phyloP scores from a whole-genome alignment of 2,113 vertebrate species.

The Burhinus bistriatus region DNA sequence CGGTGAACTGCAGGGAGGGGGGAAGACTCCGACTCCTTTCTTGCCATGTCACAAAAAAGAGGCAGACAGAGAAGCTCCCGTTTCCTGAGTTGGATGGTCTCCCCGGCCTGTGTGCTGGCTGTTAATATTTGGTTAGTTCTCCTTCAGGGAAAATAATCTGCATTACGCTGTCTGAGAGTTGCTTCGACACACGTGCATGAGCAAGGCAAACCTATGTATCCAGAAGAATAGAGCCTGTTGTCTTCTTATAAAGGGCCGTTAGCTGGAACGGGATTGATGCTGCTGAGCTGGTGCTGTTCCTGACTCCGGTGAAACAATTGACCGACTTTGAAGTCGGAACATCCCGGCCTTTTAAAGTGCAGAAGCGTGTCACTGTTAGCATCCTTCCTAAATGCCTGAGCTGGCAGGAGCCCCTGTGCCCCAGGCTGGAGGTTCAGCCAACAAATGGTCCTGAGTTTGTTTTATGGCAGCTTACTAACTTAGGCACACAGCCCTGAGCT shows the following conservation, averaged over 20 bases:
- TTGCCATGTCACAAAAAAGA: not conserved
- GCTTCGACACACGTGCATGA: not conserved
- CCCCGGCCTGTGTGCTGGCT: not conserved
- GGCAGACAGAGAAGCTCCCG: not conserved
- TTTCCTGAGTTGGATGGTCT: not conserved
- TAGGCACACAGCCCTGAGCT: not conserved
- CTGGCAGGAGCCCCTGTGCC: not conserved
- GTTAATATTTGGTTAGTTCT: not conserved
- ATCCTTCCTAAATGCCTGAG: not conserved
- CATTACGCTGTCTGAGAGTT: not conserved
- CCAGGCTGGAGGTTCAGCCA: not conserved
- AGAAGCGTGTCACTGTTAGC: not conserved
- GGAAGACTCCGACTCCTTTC: not conserved
- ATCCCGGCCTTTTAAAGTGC: not conserved
- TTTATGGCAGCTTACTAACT: not conserved
- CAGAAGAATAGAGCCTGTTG: not conserved
- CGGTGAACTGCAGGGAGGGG: not conserved
- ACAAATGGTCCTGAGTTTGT: not conserved
- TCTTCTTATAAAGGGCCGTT: not conserved
- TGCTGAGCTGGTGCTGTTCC: not conserved
- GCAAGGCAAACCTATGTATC: not conserved
- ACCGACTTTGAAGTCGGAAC: not conserved
- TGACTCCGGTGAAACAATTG: not conserved
- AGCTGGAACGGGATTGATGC: not conserved
- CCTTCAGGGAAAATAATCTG: not conserved